Percentiles rank a stretch among this genome's conserved stretches.
Evolutionary conservation across 2,113 vertebrate genomes (phyloP).

Genomic region (Ivindomyrus marchei): DNA sequence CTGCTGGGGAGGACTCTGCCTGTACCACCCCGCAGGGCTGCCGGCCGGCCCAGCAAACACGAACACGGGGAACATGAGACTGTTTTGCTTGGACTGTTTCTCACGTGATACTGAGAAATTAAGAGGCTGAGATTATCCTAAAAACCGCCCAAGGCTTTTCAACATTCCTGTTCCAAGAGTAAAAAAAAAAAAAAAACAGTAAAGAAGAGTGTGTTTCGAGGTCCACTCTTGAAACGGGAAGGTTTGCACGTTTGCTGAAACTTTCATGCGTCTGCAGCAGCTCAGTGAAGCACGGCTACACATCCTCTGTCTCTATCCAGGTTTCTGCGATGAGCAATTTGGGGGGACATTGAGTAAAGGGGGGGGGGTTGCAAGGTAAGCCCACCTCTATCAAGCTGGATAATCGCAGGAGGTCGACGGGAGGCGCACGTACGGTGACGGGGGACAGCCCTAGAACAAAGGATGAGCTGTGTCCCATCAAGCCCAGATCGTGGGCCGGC

Average conservation of each 20-base stretch:
- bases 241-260: background rate
- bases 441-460: background rate
- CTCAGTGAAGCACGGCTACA: too few species aligned
- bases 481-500: background rate
- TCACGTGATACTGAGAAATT: background rate
- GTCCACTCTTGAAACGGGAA: background rate
- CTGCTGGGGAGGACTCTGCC: background rate
- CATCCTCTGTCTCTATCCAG: background rate
- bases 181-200: background rate
- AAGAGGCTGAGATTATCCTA: background rate
- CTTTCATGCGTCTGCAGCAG: background rate
- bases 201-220: background rate
- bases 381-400: conserved; percentile 31
- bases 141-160: background rate
- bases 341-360: background rate
- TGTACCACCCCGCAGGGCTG: background rate
- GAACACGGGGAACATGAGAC: background rate
- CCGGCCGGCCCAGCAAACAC: background rate
- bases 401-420: conserved; percentile 20
- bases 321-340: background rate
- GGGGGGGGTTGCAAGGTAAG: conserved; percentile 25
- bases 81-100: background rate
- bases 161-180: background rate
- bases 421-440: background rate
- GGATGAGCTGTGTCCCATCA: background rate